Conservation (phyloP, 2,113 vertebrate species). For the Leucoraja erinaceus region DNA sequence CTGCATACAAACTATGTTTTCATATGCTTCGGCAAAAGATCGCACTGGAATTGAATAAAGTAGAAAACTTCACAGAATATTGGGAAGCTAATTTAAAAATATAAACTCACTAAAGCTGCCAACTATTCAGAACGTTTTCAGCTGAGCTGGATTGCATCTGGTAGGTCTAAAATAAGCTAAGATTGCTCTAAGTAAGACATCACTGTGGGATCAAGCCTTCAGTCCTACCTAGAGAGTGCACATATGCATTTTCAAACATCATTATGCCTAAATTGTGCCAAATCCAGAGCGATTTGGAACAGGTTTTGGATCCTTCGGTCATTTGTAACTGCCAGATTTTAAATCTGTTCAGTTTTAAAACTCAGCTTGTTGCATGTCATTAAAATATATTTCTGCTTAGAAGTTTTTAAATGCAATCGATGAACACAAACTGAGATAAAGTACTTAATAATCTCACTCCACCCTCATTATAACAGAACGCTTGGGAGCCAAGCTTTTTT, state of each 20-base stretch:
- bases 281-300: conserved; percentile 30
- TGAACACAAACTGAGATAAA: conserved; percentile 15
- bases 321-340: conserved; percentile 26
- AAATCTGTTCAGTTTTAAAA: conserved; percentile 36
- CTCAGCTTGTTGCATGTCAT: conserved; percentile 30
- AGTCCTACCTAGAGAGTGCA: background rate
- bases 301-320: conserved; percentile 27
- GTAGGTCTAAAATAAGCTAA: background rate
- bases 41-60: background rate
- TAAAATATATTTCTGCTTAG: conserved; percentile 27
- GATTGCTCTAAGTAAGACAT: conserved; percentile 32
- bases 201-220: background rate
- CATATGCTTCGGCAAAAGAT: background rate
- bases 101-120: background rate
- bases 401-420: conserved; percentile 33
- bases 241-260: conserved; percentile 29
- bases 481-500: conserved; percentile 6
- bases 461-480: conserved; percentile 26
- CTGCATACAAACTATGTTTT: conserved; percentile 53
- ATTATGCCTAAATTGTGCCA: conserved; percentile 20
- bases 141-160: background rate
- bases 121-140: background rate
- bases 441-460: conserved; percentile 22
- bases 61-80: background rate
- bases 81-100: background rate